Evolutionary conservation across 2,113 vertebrate genomes (phyloP), one percentile per base, ranked within the genome.

Genomic region (Hippoglossus stenolepis): DNA sequence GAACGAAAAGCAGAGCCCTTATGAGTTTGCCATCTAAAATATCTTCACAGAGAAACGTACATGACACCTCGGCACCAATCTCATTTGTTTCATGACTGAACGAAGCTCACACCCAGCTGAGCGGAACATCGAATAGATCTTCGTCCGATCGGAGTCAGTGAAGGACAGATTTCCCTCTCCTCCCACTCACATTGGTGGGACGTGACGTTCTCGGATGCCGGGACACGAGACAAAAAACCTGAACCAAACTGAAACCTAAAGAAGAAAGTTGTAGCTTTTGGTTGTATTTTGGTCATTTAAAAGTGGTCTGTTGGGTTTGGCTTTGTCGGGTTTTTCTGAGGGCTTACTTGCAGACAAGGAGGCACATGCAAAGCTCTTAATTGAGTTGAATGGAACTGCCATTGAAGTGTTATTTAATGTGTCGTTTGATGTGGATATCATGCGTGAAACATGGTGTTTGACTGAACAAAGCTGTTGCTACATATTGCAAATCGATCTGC

Each of bases 241-340:
- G 53, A 83, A 80, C 75, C 43, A 69, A 79, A 73, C 58, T 51
- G 69, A 75, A 84, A 72, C 73, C 49, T 65, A 63, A 82, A 78
- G 64, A 81, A 72, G 76, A 79, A 77, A 70, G 59, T 67, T 85
- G 75, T 80, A 87, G 60, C 83, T 88, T 94, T 94, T 94, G 91
- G 93, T 94, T 94, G 67, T 65, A 87, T 92, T 94, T 94, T 95
- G 89, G 92, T 94, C 91, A 84, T 87, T 86, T 84, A 26, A 80
- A 83, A 68, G 80, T 77, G 70, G 79, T 88, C 35, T 84, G 49
- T 73, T 70, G 80, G 82, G 80, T 90, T 91, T 91, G 85, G 91
- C 53, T 88, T 87, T 81, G 83, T 92, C 86, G 64, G 61, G 59
- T 86, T 90, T 75, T 76, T 61, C 38, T 72, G 56, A 87, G 82